These are phyloP conservation scores for Silurus asotus DNA, from an alignment of 2,113 vertebrate species.

Conservation along the genomic window DNA sequence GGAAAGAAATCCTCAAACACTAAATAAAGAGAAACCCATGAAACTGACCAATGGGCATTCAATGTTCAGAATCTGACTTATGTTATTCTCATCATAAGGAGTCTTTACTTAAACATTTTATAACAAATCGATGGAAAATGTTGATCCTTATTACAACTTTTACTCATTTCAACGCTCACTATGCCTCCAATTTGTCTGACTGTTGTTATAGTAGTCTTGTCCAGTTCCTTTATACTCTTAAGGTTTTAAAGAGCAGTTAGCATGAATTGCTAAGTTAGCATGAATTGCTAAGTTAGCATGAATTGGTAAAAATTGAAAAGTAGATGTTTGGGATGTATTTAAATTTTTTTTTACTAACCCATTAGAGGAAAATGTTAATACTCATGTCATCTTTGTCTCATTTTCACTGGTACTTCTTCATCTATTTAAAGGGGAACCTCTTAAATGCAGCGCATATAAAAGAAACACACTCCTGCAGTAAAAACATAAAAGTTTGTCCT, in stretches of 20 bases:
- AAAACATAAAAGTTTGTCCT: too few relatives aligned
- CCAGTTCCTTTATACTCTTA: background rate
- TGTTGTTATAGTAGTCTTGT: background rate
- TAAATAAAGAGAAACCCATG: background rate
- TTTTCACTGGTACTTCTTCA: background rate
- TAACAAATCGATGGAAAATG: background rate
- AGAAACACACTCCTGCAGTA: too few relatives aligned
- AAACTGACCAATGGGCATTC: background rate
- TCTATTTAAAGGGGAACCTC: background rate
- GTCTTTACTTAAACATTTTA: background rate
- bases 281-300: background rate
- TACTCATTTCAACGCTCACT: background rate
- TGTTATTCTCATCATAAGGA: background rate
- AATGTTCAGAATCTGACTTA: background rate
- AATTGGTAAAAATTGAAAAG: background rate
- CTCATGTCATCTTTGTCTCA: background rate
- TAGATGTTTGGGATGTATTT: background rate
- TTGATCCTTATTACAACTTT: background rate
- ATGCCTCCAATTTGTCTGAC: background rate
- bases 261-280: background rate
- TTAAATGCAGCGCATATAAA: too few relatives aligned
- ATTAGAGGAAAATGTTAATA: background rate
- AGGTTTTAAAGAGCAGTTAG: background rate
- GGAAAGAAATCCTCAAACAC: background rate
- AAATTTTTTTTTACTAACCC: background rate